phyloP scores from a whole-genome alignment of 2,888 invertebrate species.

The Listrodromus nycthemerus region DNA sequence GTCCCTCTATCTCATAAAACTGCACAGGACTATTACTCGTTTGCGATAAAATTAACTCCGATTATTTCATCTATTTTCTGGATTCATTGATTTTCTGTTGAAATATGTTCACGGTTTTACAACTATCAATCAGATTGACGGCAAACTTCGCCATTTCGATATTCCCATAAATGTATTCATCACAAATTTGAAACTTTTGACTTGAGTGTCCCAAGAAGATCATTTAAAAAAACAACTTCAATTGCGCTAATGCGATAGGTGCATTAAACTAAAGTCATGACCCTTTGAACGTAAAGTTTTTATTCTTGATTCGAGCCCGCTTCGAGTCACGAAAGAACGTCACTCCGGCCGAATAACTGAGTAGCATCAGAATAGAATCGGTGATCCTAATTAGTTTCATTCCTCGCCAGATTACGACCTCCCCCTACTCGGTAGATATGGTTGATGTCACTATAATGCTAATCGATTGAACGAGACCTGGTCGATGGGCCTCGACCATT shows the following conservation, averaged over 20 bases:
- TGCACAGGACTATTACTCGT: background rate
- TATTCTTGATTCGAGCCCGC: background rate
- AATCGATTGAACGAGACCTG: slow-evolving; percentile 2
- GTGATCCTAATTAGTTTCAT: background rate
- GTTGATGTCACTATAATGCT: background rate
- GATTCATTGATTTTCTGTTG: background rate
- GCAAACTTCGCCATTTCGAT: background rate
- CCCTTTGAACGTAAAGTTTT: background rate
- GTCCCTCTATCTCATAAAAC: background rate
- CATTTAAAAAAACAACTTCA: background rate
- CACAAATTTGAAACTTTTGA: background rate
- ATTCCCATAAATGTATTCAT: background rate
- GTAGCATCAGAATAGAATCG: background rate
- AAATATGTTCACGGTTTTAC: background rate
- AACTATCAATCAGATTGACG: background rate
- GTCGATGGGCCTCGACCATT: slow-evolving; percentile 1
- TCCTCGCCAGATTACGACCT: background rate
- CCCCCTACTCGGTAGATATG: too few species aligned
- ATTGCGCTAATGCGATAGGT: background rate
- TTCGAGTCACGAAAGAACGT: background rate
- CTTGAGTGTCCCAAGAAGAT: background rate
- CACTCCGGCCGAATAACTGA: background rate
- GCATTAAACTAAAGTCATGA: too few species aligned
- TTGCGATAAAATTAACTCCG: background rate
- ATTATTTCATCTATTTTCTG: background rate